Evolutionary conservation across 2,113 vertebrate species (phyloP).

Genomic region (Peromyscus maniculatus): DNA sequence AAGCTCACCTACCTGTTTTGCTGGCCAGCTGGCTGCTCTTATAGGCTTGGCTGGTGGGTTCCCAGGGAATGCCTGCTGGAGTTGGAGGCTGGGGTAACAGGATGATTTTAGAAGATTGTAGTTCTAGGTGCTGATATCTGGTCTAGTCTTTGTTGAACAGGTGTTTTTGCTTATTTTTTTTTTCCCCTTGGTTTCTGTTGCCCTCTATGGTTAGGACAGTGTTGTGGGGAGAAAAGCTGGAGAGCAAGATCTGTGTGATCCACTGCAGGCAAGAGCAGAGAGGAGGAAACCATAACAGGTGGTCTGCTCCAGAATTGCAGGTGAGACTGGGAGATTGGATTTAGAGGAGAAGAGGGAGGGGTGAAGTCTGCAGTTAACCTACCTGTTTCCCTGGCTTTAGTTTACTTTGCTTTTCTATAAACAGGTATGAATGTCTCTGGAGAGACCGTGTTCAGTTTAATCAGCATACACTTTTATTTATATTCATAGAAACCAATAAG

Average conservation of each 20-base stretch:
- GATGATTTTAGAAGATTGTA: not conserved
- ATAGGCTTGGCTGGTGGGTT: not conserved
- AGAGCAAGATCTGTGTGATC: not conserved
- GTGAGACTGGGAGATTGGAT: not conserved
- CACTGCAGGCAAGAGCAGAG: not conserved
- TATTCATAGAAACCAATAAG: slow-evolving; percentile 17
- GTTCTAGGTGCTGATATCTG: not conserved
- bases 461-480: not conserved
- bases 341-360: not conserved
- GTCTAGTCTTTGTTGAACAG: not conserved
- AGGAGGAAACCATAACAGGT: not conserved
- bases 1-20: not conserved
- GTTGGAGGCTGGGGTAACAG: not conserved
- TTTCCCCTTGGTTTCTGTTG: not conserved
- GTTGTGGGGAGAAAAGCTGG: not conserved
- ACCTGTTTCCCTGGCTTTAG: not conserved
- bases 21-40: not conserved
- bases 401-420: slow-evolving; percentile 31
- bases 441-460: slow-evolving; percentile 5
- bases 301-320: not conserved
- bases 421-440: slow-evolving; percentile 5
- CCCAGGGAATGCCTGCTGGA: not conserved
- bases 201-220: not conserved
- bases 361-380: no score
- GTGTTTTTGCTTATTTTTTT: not conserved